These are phyloP conservation scores for Idris sp. DNA, from an alignment of 1,140 invertebrate species.

Conservation along the genomic window DNA sequence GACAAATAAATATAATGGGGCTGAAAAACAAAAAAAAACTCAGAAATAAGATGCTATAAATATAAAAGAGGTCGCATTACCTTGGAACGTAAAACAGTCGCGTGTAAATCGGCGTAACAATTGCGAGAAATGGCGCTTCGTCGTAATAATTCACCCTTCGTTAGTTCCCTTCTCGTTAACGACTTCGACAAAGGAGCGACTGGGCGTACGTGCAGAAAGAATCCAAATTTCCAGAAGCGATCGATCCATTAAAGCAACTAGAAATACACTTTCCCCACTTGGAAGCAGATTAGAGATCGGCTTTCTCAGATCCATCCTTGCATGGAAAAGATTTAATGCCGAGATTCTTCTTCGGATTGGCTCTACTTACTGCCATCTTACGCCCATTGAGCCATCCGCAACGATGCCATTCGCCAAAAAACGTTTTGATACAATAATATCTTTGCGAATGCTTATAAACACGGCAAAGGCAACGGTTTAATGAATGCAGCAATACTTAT, in stretches of 20 bases:
- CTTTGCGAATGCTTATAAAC: constrained; percentile 3
- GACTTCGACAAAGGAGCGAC: constrained; percentile 50
- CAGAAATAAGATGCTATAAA: constrained; percentile 33
- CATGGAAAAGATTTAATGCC: constrained; percentile 40
- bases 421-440: constrained; percentile 29
- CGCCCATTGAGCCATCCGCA: too few species aligned
- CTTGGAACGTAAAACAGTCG: constrained; percentile 37
- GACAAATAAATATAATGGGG: constrained; percentile 30
- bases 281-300: constrained; percentile 49
- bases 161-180: constrained; percentile 58
- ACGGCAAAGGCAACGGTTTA: neutral
- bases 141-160: constrained; percentile 58
- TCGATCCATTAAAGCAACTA: constrained; percentile 56
- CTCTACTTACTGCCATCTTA: constrained; percentile 37
- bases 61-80: constrained; percentile 33
- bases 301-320: constrained; percentile 23
- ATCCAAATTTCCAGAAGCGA: constrained; percentile 46
- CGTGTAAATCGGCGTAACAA: constrained; percentile 56
- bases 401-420: constrained; percentile 9
- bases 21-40: too few species aligned
- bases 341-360: constrained; percentile 33
- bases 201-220: constrained; percentile 40
- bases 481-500: constrained; percentile 1
- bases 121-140: constrained; percentile 50
- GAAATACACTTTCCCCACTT: constrained; percentile 39